Evolutionary conservation across 2,797 vertebrate species (phyloP), one percentile per base, ranked within the genome.

Genomic region (Lycodopsis pacificus): DNA sequence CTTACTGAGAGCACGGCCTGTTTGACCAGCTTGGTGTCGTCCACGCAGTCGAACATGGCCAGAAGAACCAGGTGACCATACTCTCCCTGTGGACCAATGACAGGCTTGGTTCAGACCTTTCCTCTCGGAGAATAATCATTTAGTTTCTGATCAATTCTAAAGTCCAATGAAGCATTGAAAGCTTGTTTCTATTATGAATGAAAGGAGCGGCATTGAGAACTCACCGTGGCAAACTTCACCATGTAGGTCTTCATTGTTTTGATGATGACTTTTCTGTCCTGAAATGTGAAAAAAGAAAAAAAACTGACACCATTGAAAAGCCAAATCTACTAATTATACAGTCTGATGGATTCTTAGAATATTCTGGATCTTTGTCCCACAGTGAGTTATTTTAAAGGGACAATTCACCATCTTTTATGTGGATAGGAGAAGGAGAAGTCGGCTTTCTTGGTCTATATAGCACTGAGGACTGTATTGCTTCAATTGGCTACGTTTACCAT

Each of bases 191-290:
- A 12, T 14, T 13, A 46, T 36, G 30, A 56, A 20, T 19, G 19
- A 9, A 38, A 2, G 64, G 19, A 57, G 65, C 30, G 25, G 12
- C 19, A 27, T 0, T 42, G 36, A 32, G 12, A 67, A 95, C 97
- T 95, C 93, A 99, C 98, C 64, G 75, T 98, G 42, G 98, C 97
- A 88, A 98, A 97, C 92, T 98, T 98, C 88, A 96, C 95, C 88
- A 99, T 89, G 10, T 97, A 99, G 0, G 96, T 96, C 95, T 99
- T 99, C 98, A 99, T 97, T 2, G 97, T 99, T 95, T 99, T 99
- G 84, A 99, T 94, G 71, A 99, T 96, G 15, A 99, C 87, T 93
- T 99, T 99, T 90, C 98, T 96, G 93, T 99, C 98, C 98, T 99
- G 89, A 73, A 93, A 92, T 5, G 63, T 0, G 4, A 8, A 13